Evolutionary conservation across 2,888 invertebrate genomes (phyloP).

Genomic region (Stomorhina lunata): DNA sequence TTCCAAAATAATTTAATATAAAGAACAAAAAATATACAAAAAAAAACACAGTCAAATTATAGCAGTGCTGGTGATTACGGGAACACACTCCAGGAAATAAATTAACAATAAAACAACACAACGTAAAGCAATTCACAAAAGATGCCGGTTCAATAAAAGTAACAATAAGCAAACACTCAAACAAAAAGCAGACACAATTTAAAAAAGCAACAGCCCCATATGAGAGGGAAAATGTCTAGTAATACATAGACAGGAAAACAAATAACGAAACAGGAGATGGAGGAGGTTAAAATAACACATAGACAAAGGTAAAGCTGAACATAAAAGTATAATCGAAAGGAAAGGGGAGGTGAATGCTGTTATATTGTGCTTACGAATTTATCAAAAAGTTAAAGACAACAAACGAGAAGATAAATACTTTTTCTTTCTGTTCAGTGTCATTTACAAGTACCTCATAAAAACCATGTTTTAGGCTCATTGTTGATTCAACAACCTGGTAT

Average conservation of each 20-base stretch:
- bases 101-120: slow-evolving; percentile 30
- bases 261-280: not conserved
- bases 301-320: not conserved
- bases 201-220: not conserved
- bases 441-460: slow-evolving; percentile 46
- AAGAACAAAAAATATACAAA: too few species aligned
- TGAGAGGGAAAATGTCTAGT: not conserved
- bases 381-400: slow-evolving; percentile 28
- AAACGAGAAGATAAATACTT: slow-evolving; percentile 16
- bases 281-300: not conserved
- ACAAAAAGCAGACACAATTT: not conserved
- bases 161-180: not conserved
- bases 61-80: slow-evolving; percentile 1
- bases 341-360: not conserved
- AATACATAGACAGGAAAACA: not conserved
- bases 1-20: too few species aligned
- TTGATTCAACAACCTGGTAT: slow-evolving; percentile 19
- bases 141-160: not conserved
- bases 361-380: not conserved
- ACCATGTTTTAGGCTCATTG: slow-evolving; percentile 34
- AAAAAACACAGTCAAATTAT: slow-evolving; percentile 36
- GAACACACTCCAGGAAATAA: slow-evolving; percentile 35
- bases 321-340: not conserved
- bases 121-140: not conserved
- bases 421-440: slow-evolving; percentile 14